These are phyloP conservation scores for Neoniphon sammara DNA, from an alignment of 2,797 vertebrate genomes.

Conservation along the genomic window DNA sequence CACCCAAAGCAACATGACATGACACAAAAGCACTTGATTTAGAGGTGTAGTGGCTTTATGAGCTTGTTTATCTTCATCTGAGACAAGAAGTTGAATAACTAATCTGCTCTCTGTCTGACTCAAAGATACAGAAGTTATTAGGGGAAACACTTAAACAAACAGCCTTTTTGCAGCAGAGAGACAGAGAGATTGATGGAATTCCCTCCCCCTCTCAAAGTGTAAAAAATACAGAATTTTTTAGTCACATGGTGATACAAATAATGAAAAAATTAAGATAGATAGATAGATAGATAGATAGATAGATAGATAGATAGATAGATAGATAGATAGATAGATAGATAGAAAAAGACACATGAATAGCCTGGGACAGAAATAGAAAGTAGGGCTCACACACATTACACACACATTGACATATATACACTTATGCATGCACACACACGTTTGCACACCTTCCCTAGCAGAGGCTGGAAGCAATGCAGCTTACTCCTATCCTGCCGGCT, in stretches of 20 bases:
- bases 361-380: conserved; percentile 24
- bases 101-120: background rate
- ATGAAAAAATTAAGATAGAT: too few relatives aligned
- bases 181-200: background rate
- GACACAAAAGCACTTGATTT: background rate
- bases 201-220: background rate
- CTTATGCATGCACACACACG: background rate
- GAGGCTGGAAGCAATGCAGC: conserved; percentile 44
- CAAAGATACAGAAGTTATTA: background rate
- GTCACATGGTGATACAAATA: background rate
- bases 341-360: background rate
- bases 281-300: too few relatives aligned
- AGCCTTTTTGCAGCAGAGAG: background rate
- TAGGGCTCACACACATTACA: conserved; percentile 28
- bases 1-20: too few relatives aligned
- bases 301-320: background rate
- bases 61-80: background rate
- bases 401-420: conserved; percentile 10
- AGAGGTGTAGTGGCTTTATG: background rate
- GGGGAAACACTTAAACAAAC: background rate
- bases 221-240: background rate
- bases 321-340: background rate
- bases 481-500: conserved; percentile 35
- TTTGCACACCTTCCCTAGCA: conserved; percentile 25
- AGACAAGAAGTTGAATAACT: background rate